Conservation (phyloP, 1,140 invertebrate genomes). For the Temnothorax longispinosus region DNA sequence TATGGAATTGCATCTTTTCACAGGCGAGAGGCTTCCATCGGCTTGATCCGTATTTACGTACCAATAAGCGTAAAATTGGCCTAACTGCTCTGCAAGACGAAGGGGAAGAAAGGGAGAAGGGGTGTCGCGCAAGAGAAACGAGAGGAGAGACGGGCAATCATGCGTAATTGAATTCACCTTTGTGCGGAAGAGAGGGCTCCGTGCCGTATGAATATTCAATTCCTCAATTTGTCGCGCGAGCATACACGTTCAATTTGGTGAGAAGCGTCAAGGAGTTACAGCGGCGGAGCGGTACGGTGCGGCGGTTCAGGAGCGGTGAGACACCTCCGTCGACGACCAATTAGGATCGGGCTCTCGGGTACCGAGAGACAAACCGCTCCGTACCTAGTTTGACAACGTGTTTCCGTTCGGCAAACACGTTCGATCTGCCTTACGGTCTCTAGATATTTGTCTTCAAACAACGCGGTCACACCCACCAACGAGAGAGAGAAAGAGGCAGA, state of each 20-base stretch:
- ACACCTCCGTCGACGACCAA: slow-evolving; percentile 65
- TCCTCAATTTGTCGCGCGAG: slow-evolving; percentile 78
- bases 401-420: slow-evolving; percentile 70
- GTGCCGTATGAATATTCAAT: slow-evolving; percentile 83
- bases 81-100: slow-evolving; percentile 75
- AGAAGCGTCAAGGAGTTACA: slow-evolving; percentile 73
- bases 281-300: not conserved
- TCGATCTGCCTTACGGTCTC: slow-evolving; percentile 64
- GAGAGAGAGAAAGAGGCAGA: not conserved
- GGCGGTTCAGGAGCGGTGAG: slow-evolving; percentile 57
- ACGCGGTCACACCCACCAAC: slow-evolving; percentile 42
- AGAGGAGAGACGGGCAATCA: slow-evolving; percentile 78
- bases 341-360: slow-evolving; percentile 68
- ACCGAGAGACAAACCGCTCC: slow-evolving; percentile 63
- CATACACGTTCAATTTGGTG: slow-evolving; percentile 79
- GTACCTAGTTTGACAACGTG: slow-evolving; percentile 69
- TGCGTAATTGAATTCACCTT: slow-evolving; percentile 84
- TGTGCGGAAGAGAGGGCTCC: slow-evolving; percentile 70
- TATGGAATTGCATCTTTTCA: slow-evolving; percentile 58
- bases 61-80: slow-evolving; percentile 84
- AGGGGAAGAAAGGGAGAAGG: not conserved
- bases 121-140: slow-evolving; percentile 28
- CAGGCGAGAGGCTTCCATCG: slow-evolving; percentile 35
- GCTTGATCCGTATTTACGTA: slow-evolving; percentile 80
- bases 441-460: slow-evolving; percentile 74